phyloP scores from a whole-genome alignment of 2,797 vertebrate genomes.

The Galaxias olidus region DNA sequence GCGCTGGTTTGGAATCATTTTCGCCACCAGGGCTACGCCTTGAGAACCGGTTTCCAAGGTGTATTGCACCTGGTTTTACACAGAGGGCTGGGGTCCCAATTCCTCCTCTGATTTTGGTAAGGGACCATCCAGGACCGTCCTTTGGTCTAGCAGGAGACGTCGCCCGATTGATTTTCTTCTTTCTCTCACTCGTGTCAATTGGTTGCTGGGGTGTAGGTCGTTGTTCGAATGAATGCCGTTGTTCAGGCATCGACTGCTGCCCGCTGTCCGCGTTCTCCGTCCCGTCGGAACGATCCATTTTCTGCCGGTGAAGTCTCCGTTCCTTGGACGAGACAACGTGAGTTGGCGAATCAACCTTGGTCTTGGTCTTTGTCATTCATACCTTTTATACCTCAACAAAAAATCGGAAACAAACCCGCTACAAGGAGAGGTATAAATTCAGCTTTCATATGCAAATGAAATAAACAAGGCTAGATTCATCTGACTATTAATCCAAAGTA shows the following conservation, averaged over 20 bases:
- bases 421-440: conserved; percentile 57
- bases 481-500: conserved; percentile 20
- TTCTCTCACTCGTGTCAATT: conserved; percentile 63
- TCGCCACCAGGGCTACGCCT: conserved; percentile 67
- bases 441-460: conserved; percentile 37
- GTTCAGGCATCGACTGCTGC: conserved; percentile 53
- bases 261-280: conserved; percentile 65
- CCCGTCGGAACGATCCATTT: conserved; percentile 81
- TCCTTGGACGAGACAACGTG: conserved; percentile 78
- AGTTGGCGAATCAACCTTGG: conserved; percentile 74
- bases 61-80: conserved; percentile 73
- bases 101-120: conserved; percentile 85
- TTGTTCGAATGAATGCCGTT: conserved; percentile 50
- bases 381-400: conserved; percentile 61
- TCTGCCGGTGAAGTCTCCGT: conserved; percentile 75
- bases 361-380: conserved; percentile 87
- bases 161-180: conserved; percentile 88
- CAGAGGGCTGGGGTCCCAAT: conserved; percentile 70
- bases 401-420: conserved; percentile 54
- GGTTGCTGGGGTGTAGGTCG: conserved; percentile 43
- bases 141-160: conserved; percentile 93
- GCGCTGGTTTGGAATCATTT: conserved; percentile 72
- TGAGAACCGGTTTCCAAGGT: conserved; percentile 76
- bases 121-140: conserved; percentile 89
- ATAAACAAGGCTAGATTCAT: conserved; percentile 43